Evolutionary conservation across 2,888 invertebrate genomes (phyloP).

Genomic region (Diogma glabrata): DNA sequence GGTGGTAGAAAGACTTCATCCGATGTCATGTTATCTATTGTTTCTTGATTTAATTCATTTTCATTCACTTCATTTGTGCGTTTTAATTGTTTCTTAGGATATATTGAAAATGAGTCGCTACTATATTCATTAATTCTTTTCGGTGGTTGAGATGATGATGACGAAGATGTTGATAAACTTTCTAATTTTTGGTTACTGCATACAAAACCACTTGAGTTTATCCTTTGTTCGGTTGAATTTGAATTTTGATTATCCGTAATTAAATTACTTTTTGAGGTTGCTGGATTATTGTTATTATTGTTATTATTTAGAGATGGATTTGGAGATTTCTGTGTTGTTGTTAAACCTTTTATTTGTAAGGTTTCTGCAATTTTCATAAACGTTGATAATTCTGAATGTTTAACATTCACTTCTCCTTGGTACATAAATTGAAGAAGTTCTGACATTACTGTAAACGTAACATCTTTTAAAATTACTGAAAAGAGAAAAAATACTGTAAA

Average conservation of each 20-base stretch:
- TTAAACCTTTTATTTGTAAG: conserved; percentile 38
- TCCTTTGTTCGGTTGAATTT: neutral
- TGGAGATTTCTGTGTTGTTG: conserved; percentile 31
- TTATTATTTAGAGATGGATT: conserved; percentile 18
- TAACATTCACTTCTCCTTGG: conserved; percentile 45
- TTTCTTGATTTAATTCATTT: conserved; percentile 25
- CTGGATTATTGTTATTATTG: neutral
- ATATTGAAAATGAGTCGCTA: conserved; percentile 32
- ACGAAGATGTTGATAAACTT: conserved; percentile 11
- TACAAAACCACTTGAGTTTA: conserved; percentile 1
- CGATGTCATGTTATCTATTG: conserved; percentile 31
- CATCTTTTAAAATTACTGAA: conserved; percentile 44
- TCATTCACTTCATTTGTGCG: conserved; percentile 27
- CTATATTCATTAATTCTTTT: conserved; percentile 30
- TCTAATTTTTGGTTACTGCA: conserved; percentile 9
- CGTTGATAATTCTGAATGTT: conserved; percentile 36
- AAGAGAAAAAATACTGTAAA: conserved; percentile 14
- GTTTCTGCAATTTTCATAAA: conserved; percentile 39
- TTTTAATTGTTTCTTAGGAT: conserved; percentile 30
- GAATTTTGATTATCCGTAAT: neutral
- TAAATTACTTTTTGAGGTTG: conserved; percentile 3
- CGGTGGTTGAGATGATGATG: conserved; percentile 13
- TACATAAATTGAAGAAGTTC: conserved; percentile 48
- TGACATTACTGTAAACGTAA: conserved; percentile 42
- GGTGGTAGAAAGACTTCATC: conserved; percentile 34